Evolutionary conservation across 2,888 invertebrate species (phyloP).

Genomic region (Parnassius smintheus): DNA sequence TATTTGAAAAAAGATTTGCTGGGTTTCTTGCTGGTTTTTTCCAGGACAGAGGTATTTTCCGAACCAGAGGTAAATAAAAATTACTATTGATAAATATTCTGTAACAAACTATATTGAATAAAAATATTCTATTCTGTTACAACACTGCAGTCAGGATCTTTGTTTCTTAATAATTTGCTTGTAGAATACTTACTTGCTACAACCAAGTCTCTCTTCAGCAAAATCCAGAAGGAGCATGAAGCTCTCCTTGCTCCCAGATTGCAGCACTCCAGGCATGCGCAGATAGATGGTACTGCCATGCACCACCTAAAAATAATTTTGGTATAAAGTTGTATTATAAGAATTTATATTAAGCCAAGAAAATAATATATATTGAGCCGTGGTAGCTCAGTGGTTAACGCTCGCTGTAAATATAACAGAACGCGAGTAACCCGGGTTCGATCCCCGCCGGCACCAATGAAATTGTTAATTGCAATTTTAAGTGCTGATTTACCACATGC

Average conservation of each 20-base stretch:
- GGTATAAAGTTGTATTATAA: no score
- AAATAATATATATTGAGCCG: no score
- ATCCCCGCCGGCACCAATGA: no score
- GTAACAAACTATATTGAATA: not conserved
- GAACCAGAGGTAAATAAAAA: not conserved
- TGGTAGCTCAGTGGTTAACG: no score
- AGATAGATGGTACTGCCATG: constrained; percentile 91
- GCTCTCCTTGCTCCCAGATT: constrained; percentile 96
- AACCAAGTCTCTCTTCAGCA: constrained; percentile 95
- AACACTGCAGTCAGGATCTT: not conserved
- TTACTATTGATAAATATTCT: not conserved
- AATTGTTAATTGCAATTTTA: no score
- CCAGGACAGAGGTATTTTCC: no score
- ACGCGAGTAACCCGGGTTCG: no score
- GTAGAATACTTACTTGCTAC: constrained; percentile 75
- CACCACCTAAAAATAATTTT: constrained; percentile 68
- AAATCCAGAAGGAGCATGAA: constrained; percentile 97
- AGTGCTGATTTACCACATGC: no score
- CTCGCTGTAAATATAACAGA: no score
- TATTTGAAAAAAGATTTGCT: no score
- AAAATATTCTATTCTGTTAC: not conserved
- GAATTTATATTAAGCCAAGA: no score
- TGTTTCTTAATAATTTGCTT: not conserved
- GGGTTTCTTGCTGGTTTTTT: no score
- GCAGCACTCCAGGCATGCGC: constrained; percentile 91